Evolutionary conservation across 23 tunicate genomes (phyloP).

Genomic region (Styela clava): DNA sequence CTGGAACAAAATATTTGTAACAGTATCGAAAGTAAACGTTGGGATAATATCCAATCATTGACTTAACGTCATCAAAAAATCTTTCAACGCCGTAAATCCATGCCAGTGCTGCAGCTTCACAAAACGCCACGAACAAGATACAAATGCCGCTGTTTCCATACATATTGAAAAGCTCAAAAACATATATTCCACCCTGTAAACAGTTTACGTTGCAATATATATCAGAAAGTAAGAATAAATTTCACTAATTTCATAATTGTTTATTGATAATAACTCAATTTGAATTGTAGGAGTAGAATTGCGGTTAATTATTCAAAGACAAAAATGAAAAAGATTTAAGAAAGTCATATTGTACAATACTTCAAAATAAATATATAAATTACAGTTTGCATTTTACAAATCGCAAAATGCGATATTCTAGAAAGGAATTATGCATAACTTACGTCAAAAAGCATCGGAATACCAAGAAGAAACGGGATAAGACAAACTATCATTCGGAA

Average conservation of each 20-base stretch:
- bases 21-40: conserved; percentile 15
- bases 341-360: no score
- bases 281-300: no score
- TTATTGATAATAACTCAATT: no score
- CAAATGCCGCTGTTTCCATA: conserved; percentile 18
- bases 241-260: no score
- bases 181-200: conserved; percentile 1
- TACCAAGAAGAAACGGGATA: neutral
- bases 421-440: no score
- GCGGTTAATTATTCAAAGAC: no score
- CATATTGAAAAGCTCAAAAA: conserved; percentile 21
- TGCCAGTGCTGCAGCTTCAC: neutral
- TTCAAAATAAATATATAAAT: no score
- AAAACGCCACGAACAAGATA: neutral
- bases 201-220: no score
- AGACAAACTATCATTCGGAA: neutral
- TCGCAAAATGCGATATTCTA: no score
- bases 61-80: conserved; percentile 48
- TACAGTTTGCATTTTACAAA: no score
- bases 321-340: no score
- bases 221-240: no score
- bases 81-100: conserved; percentile 33
- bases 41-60: conserved; percentile 47
- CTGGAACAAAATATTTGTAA: conserved; percentile 40
- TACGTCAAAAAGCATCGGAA: conserved; percentile 21